Evolutionary conservation across 2,888 invertebrate species (phyloP).

Genomic region (Therioaphis trifolii): DNA sequence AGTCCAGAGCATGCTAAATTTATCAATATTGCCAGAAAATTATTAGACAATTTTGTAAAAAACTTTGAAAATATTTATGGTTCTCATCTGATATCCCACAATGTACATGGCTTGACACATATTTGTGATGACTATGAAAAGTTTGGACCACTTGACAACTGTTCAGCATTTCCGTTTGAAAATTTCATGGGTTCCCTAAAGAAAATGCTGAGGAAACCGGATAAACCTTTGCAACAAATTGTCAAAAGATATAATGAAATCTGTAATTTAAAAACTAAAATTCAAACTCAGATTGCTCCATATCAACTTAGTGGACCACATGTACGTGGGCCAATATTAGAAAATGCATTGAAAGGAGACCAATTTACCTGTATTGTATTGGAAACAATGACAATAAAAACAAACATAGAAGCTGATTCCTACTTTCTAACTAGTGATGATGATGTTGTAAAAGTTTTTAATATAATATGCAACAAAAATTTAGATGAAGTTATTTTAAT

Average conservation of each 20-base stretch:
- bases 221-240: slow-evolving; percentile 3
- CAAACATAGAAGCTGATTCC: background rate
- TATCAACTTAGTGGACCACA: background rate
- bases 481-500: background rate
- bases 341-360: background rate
- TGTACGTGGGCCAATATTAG: slow-evolving; percentile 1
- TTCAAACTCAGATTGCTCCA: background rate
- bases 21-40: slow-evolving; percentile 11
- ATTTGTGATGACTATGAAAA: slow-evolving; percentile 3
- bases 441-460: slow-evolving; percentile 8
- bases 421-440: slow-evolving; percentile 3
- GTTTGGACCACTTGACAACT: slow-evolving; percentile 15
- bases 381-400: slow-evolving; percentile 23
- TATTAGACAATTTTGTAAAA: slow-evolving; percentile 38
- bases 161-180: slow-evolving; percentile 34
- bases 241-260: slow-evolving; percentile 18
- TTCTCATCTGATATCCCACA: slow-evolving; percentile 23
- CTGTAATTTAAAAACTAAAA: background rate
- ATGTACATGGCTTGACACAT: slow-evolving; percentile 20
- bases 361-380: slow-evolving; percentile 7
- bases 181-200: no score
- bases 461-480: background rate
- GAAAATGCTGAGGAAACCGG: background rate
- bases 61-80: slow-evolving; percentile 37
- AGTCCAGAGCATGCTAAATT: no score